Evolutionary conservation across 1,140 invertebrate genomes (phyloP), one percentile per base, ranked within the genome.

Genomic region (Drosophila varians): DNA sequence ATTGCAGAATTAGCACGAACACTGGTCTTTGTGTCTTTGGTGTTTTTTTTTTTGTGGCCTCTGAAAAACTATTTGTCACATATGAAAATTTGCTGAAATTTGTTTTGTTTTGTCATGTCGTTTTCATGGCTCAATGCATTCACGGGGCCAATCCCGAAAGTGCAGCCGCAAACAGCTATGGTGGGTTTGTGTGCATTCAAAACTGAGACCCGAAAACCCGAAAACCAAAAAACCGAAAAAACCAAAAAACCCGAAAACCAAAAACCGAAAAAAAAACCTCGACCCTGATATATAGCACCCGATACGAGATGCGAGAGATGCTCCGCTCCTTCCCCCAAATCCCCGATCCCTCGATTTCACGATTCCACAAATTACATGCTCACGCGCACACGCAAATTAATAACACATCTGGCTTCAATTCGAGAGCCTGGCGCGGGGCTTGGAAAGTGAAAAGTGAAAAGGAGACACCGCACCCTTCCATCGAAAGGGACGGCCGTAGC

Each of bases 21-120:
- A 76, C 77, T 64, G 56, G 48, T 47, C 43, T 46, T 34, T 36
- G 53, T 43, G 23, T 11, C 34, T 62, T 70, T 87, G 77, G 80
- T 87, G 69, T 86, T 77, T 21, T 21, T 21, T 21, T 21, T 21
- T 4, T 21, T 2, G 21, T 21, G 21, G 2, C 21, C 21, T 21
- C 21, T 21, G 21, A 4, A 14, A 38, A 53, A 54, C 74, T 73
- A 84, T 84, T 84, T 84, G 80, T 84, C 79, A 84, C 77, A 76
- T 55, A 31, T 19, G 18, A 46, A 38, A 8, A 52, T 16, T 75
- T 73, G 73, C 45, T 66, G 68, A 31, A 87, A 77, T 89, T 86
- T 86, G 86, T 77, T 89, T 89, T 89, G 86, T 89, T 89, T 86
- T 89, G 86, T 89, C 86, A 89, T 86, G 86, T 89, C 86, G 77